Conservation (phyloP, 2,113 vertebrate genomes). For the Puffinus mauretanicus region DNA sequence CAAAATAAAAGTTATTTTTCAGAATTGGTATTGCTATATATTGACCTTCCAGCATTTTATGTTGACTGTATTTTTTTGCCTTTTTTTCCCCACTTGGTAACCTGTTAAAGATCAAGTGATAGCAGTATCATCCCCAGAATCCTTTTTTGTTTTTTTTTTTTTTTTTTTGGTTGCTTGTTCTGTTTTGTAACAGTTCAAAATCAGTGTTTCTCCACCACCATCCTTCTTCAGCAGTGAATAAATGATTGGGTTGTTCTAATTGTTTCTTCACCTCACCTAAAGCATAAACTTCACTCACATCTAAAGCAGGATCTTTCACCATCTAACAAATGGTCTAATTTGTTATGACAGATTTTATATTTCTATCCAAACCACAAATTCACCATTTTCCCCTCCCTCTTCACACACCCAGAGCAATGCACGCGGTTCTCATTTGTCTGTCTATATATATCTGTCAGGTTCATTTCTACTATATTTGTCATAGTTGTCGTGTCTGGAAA, state of each 20-base stretch:
- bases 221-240: neutral
- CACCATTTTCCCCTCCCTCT: neutral
- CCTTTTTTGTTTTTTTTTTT: neutral
- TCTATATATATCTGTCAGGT: neutral
- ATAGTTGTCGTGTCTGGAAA: neutral
- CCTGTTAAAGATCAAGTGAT: neutral
- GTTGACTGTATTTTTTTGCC: neutral
- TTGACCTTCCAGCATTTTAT: neutral
- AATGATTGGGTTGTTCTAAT: neutral
- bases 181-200: neutral
- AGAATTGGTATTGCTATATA: neutral
- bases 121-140: neutral
- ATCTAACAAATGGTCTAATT: neutral
- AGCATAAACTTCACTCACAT: neutral
- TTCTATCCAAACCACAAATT: neutral
- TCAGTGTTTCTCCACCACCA: neutral
- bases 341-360: neutral
- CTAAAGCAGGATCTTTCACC: neutral
- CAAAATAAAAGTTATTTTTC: neutral
- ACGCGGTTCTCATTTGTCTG: neutral
- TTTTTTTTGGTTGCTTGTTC: neutral
- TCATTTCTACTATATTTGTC: neutral
- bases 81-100: rapidly evolving
- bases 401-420: neutral
- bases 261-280: neutral